These are phyloP conservation scores for Keiferia lycopersicella DNA, from an alignment of 2,888 invertebrate species.

Conservation along the genomic window DNA sequence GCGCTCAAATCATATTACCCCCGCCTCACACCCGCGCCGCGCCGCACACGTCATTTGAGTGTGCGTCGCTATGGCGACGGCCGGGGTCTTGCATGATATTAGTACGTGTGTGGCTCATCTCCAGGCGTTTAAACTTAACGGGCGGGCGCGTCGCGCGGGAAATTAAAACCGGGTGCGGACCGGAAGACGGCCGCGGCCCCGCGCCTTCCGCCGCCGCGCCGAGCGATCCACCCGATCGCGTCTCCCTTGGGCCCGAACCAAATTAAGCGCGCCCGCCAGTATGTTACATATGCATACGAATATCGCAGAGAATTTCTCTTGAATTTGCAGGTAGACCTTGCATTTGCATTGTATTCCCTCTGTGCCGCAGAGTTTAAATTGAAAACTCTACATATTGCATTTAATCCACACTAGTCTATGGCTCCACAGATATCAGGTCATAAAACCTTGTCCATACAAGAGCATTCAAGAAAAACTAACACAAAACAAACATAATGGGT, in stretches of 20 bases:
- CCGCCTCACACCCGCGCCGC: constrained; percentile 68
- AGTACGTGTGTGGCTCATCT: constrained; percentile 78
- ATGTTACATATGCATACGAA: constrained; percentile 18
- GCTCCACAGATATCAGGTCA: not conserved
- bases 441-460: not conserved
- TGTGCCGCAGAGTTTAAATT: not conserved
- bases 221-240: constrained; percentile 31
- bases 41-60: constrained; percentile 85
- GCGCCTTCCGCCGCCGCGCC: constrained; percentile 39
- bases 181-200: constrained; percentile 71
- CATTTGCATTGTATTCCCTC: constrained; percentile 14
- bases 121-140: constrained; percentile 78
- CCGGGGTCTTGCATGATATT: constrained; percentile 83
- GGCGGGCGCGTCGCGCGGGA: constrained; percentile 68
- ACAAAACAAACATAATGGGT: constrained; percentile 16
- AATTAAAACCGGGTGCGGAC: constrained; percentile 77
- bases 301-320: constrained; percentile 1
- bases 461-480: not conserved
- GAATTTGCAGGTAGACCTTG: constrained; percentile 14
- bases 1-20: constrained; percentile 81
- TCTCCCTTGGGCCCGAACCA: constrained; percentile 26
- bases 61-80: constrained; percentile 85
- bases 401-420: not conserved
- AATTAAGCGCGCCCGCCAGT: constrained; percentile 24
- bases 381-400: not conserved